Conservation (phyloP, 2,113 vertebrate species). For the Sciurus niger region DNA sequence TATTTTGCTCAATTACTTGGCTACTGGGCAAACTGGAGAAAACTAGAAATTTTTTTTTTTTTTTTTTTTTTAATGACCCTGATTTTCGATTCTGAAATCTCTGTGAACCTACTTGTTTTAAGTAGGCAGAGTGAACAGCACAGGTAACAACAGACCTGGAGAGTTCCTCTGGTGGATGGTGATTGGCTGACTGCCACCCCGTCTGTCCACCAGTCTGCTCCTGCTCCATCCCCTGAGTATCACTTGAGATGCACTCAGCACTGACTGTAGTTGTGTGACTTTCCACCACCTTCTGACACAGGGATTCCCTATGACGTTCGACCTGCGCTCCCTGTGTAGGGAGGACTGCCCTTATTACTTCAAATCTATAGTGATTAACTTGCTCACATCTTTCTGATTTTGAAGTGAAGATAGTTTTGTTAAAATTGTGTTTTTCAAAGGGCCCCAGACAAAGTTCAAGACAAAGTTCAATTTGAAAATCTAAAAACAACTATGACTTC, state of each 20-base stretch:
- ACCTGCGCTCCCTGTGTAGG: neutral
- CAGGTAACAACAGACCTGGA: neutral
- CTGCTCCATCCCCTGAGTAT: neutral
- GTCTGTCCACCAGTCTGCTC: neutral
- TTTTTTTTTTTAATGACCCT: neutral
- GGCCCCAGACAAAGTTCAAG: neutral
- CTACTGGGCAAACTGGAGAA: neutral
- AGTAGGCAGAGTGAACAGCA: neutral
- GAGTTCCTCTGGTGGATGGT: neutral
- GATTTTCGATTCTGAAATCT: slow-evolving; percentile 1
- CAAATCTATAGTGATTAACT: neutral
- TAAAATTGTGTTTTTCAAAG: neutral
- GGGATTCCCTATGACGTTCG: neutral
- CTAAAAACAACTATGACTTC: neutral
- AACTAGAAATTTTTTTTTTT: neutral
- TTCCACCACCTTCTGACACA: neutral
- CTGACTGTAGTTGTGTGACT: neutral
- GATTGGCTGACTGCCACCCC: neutral
- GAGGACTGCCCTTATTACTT: neutral
- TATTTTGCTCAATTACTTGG: neutral
- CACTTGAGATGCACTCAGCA: neutral
- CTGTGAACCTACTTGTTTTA: neutral
- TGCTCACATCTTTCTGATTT: neutral
- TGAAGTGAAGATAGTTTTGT: neutral
- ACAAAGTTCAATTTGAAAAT: slow-evolving; percentile 17